Conservation (phyloP, 1,140 invertebrate species). For the Drosophila aff. region DNA sequence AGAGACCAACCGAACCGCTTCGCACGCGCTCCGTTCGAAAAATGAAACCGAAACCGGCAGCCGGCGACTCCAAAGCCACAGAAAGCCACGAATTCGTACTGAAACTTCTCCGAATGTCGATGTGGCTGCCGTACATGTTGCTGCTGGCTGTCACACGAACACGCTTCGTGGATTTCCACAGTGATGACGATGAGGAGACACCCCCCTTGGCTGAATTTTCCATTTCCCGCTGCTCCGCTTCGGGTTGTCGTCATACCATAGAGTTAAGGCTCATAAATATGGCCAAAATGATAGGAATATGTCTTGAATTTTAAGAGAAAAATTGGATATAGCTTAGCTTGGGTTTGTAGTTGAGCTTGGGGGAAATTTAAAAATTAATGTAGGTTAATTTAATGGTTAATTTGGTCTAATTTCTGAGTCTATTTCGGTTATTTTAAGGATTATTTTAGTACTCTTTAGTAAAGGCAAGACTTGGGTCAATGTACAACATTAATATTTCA, state of each 20-base stretch:
- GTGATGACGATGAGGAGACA: constrained; percentile 24
- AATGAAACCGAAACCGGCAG: constrained; percentile 76
- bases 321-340: neutral
- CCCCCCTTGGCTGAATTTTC: constrained; percentile 45
- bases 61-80: constrained; percentile 54
- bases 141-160: constrained; percentile 24
- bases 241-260: constrained; percentile 32
- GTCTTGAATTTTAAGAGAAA: neutral
- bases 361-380: too few species aligned
- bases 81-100: constrained; percentile 44
- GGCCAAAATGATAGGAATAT: neutral
- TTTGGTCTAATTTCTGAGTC: too few species aligned
- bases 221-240: constrained; percentile 25
- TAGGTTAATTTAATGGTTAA: too few species aligned
- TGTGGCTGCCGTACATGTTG: constrained; percentile 11
- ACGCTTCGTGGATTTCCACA: constrained; percentile 43
- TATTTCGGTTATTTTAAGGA: too few species aligned
- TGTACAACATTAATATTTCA: too few species aligned
- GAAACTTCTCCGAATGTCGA: constrained; percentile 33
- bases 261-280: constrained; percentile 25
- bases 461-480: too few species aligned
- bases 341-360: neutral
- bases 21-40: constrained; percentile 64
- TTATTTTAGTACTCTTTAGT: too few species aligned
- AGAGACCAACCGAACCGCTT: constrained; percentile 64